phyloP scores from a whole-genome alignment of 2,113 vertebrate genomes.

The Dissostichus mawsoni region DNA sequence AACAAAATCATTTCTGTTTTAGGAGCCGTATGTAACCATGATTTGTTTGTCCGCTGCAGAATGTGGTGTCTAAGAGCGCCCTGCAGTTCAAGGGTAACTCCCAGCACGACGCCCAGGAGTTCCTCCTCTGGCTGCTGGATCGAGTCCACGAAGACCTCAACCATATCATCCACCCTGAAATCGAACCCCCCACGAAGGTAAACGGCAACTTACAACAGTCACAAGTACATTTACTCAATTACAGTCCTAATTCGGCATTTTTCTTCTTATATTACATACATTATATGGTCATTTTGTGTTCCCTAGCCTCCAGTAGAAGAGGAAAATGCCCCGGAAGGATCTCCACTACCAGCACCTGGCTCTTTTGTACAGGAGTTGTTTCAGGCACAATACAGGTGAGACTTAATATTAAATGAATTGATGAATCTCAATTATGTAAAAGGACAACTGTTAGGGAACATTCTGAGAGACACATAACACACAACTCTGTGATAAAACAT shows the following conservation, averaged over 20 bases:
- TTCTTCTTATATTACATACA: not conserved
- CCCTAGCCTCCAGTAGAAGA: conserved; percentile 89
- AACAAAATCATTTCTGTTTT: not conserved
- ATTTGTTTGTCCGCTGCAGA: conserved; percentile 79
- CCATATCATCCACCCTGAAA: conserved; percentile 86
- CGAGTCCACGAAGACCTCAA: conserved; percentile 97
- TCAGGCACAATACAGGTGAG: conserved; percentile 98
- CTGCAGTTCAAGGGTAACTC: conserved; percentile 96
- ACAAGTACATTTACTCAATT: no score
- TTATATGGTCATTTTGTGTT: conserved; percentile 3
- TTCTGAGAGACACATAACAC: no score
- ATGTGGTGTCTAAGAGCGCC: conserved; percentile 94
- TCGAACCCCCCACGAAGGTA: conserved; percentile 89
- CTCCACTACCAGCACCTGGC: conserved; percentile 90
- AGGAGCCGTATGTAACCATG: not conserved
- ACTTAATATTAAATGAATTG: not conserved
- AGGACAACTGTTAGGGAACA: not conserved
- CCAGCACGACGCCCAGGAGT: conserved; percentile 98
- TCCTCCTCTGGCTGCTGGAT: conserved; percentile 98
- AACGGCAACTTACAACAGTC: not conserved
- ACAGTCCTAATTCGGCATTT: no score
- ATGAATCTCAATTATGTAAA: not conserved
- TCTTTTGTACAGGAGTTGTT: conserved; percentile 99
- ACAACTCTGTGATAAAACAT: no score
- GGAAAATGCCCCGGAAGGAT: conserved; percentile 89